These are phyloP conservation scores for Tridacna crocea DNA, from an alignment of 2,888 invertebrate genomes.

Conservation along the genomic window DNA sequence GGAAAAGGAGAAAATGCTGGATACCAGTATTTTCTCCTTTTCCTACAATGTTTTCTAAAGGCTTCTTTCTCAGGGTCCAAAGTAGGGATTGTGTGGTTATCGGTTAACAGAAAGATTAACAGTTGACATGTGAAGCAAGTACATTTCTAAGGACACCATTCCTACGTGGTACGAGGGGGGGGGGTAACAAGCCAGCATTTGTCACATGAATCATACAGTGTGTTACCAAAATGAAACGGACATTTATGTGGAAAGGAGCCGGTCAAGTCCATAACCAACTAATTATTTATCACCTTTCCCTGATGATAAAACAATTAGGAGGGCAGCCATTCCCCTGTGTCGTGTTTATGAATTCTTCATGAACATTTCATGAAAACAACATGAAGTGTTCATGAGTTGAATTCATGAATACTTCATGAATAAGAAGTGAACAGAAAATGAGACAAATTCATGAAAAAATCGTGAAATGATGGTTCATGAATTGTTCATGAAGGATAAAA, in stretches of 20 bases:
- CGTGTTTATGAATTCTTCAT: neutral
- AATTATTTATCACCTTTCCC: conserved; percentile 2
- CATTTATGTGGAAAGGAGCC: neutral
- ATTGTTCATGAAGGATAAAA: too few species aligned
- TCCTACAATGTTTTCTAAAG: neutral
- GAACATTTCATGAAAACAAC: too few species aligned
- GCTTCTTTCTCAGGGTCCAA: neutral
- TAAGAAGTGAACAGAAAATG: too few species aligned
- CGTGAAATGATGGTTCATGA: too few species aligned
- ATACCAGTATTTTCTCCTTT: neutral
- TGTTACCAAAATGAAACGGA: neutral
- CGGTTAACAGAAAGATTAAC: too few species aligned
- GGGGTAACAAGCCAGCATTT: neutral
- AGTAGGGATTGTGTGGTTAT: neutral
- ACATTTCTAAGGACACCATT: too few species aligned
- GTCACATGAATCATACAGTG: neutral
- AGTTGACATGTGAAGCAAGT: too few species aligned
- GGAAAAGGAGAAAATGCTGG: neutral
- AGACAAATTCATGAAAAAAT: too few species aligned
- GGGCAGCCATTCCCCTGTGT: neutral
- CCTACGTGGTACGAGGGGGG: too few species aligned
- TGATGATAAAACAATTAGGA: conserved; percentile 5
- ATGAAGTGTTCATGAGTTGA: too few species aligned
- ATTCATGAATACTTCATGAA: too few species aligned
- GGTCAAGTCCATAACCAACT: neutral